These are phyloP conservation scores for Hypomecis punctinalis DNA, from an alignment of 2,888 invertebrate species.

Conservation along the genomic window DNA sequence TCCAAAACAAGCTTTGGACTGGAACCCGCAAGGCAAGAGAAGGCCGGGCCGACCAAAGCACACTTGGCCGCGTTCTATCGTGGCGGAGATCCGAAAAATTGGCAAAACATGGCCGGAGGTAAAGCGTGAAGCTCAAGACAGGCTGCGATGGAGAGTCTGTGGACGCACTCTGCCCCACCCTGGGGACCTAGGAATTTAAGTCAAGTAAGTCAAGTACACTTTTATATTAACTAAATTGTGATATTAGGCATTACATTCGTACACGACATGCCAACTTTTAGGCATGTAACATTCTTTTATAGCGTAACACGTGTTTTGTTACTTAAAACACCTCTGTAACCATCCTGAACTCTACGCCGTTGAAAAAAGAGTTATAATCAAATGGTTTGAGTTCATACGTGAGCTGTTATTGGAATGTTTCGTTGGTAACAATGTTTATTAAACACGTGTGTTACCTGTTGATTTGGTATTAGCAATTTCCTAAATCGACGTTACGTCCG, in stretches of 20 bases:
- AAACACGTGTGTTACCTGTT: slow-evolving; percentile 5
- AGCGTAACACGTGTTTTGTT: not conserved
- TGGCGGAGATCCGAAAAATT: too few species aligned
- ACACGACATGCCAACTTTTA: not conserved
- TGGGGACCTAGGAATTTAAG: too few species aligned
- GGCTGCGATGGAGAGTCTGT: too few species aligned
- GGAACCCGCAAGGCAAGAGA: too few species aligned
- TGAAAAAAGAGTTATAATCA: not conserved
- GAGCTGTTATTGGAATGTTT: not conserved
- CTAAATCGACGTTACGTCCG: not conserved
- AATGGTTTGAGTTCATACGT: not conserved
- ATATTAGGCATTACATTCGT: not conserved
- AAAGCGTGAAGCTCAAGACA: too few species aligned
- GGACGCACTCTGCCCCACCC: too few species aligned
- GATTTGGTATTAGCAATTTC: slow-evolving; percentile 2
- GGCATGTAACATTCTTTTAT: not conserved
- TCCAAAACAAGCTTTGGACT: too few species aligned
- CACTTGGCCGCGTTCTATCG: too few species aligned
- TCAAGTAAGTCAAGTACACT: too few species aligned
- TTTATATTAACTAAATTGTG: not conserved
- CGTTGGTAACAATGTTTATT: slow-evolving; percentile 9
- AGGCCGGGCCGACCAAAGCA: too few species aligned
- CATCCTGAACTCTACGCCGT: not conserved
- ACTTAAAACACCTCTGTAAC: not conserved
- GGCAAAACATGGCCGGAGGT: too few species aligned